Evolutionary conservation across 2,888 invertebrate species (phyloP), one percentile per base, ranked within the genome.

Genomic region (Rhogogaster chlorosoma): DNA sequence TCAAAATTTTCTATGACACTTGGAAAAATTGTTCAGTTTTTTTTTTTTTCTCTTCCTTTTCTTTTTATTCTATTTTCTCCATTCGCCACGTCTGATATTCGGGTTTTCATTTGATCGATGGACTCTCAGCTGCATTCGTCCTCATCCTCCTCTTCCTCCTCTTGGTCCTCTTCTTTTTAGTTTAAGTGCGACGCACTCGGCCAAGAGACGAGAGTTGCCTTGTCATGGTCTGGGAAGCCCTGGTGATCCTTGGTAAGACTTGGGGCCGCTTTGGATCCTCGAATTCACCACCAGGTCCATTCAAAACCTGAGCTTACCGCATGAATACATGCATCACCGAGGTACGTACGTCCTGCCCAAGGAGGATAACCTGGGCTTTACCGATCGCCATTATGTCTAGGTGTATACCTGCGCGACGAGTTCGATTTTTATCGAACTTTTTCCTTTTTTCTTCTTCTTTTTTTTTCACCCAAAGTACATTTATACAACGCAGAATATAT

Each of bases 311-410:
- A 86, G 89, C 88, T 90, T 89, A 89, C 87, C 86, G 87, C 87
- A 90, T 91, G 90, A 90, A 90, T 90, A 89, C 89, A 91, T 90
- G 90, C 89, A 90, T 90, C 89, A 90, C 88, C 88, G 88, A 53
- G n/a, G 53, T 53, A 53, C n/a, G 6, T 53, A 53, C 26, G 64
- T 78, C 15, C 36, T 80, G 32, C 18, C 61, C 80, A 22, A 61
- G 18, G 22, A 26, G 80, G 80, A 80, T 80, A 61, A 80, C 80
- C 38, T 7, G n/a, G 83, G 85, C 42, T 86, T 84, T 83, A 57
- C 83, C 61, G 83, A 49, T 36, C 53, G 45, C 78, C 84, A 84
- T 84, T 87, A 78, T 87, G n/a, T 73, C n/a, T 71, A 22, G 3
- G 26, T 71, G n/a, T 26, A 42, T 73, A 70, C 70, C 70, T 61